These are phyloP conservation scores for Pelodiscus sinensis DNA, from an alignment of 2,113 vertebrate species.

Conservation along the genomic window DNA sequence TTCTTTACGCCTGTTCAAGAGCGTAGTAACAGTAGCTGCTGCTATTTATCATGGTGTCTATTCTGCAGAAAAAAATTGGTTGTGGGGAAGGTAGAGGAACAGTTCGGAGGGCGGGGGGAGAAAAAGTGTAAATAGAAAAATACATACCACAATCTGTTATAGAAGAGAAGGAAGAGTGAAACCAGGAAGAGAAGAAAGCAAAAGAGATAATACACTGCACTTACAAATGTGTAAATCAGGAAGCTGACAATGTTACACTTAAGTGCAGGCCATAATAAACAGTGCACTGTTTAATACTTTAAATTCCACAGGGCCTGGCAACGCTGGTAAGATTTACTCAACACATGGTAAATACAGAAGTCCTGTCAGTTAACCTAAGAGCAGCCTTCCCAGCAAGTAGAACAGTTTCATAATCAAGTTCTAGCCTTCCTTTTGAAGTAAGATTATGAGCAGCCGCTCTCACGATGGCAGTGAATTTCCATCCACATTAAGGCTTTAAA, in stretches of 20 bases:
- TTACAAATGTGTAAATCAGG: not conserved
- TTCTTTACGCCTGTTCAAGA: not conserved
- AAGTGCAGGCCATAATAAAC: not conserved
- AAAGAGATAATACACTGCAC: not conserved
- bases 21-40: not conserved
- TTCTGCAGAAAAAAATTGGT: not conserved
- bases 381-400: not conserved
- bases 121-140: not conserved
- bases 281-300: not conserved
- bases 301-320: not conserved
- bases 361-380: not conserved
- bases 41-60: no score
- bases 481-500: conserved; percentile 18
- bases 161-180: rapidly evolving
- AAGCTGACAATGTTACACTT: not conserved
- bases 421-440: conserved; percentile 27
- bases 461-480: not conserved
- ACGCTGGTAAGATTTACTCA: not conserved
- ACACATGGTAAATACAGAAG: not conserved
- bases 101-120: not conserved
- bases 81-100: not conserved
- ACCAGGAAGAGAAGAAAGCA: not conserved
- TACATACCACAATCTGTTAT: rapidly evolving
- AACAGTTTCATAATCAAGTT: not conserved
- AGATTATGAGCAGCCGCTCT: conserved; percentile 22